These are phyloP conservation scores for Stenoptilia bipunctidactyla DNA, from an alignment of 2,888 invertebrate species.

Conservation along the genomic window DNA sequence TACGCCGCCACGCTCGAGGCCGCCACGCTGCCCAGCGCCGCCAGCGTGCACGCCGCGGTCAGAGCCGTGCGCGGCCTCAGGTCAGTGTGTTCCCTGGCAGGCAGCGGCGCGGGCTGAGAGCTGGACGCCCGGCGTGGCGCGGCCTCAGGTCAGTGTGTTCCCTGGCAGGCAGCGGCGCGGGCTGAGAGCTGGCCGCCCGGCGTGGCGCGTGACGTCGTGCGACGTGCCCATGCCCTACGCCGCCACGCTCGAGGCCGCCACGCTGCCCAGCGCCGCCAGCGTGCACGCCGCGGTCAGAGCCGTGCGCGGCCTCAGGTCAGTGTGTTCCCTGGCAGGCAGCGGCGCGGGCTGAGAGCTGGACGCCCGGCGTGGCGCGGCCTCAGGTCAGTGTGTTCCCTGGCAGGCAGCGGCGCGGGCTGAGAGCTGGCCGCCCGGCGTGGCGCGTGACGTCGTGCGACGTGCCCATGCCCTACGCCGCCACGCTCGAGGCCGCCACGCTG, in stretches of 20 bases:
- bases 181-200: constrained; percentile 98
- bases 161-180: constrained; percentile 87
- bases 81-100: too few species aligned
- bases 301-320: too few species aligned
- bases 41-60: too few species aligned
- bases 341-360: constrained; percentile 98
- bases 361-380: constrained; percentile 93
- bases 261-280: too few species aligned
- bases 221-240: constrained; percentile 99
- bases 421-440: constrained; percentile 96
- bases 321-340: too few species aligned
- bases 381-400: too few species aligned
- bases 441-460: constrained; percentile 94
- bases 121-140: constrained; percentile 70
- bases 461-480: constrained; percentile 96
- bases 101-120: constrained; percentile 85
- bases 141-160: too few species aligned
- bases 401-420: constrained; percentile 94
- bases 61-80: too few species aligned
- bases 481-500: constrained; percentile 83
- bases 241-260: too few species aligned
- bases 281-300: too few species aligned
- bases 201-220: constrained; percentile 90
- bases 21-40: too few species aligned
- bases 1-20: too few species aligned